Conservation (phyloP, 2,888 invertebrate species). For the Crepidodera aurea region DNA sequence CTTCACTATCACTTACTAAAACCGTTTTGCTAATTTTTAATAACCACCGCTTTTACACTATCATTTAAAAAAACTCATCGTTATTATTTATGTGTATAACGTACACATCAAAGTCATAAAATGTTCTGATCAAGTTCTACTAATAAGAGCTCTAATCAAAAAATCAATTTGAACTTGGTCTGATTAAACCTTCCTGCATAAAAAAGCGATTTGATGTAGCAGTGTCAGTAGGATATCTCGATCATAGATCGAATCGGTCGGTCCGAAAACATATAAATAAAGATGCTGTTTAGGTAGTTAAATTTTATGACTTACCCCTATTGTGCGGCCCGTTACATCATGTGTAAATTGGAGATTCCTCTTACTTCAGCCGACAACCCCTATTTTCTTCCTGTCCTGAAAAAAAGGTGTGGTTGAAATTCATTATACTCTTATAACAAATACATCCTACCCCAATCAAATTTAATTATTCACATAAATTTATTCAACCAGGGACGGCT, state of each 20-base stretch:
- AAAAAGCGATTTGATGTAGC: conserved; percentile 7
- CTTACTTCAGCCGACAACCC: conserved; percentile 47
- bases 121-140: conserved; percentile 1
- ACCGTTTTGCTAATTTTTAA: no score
- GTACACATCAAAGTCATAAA: neutral
- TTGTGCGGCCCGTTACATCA: conserved; percentile 49
- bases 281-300: conserved; percentile 48
- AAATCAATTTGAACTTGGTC: neutral
- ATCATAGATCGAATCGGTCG: conserved; percentile 32
- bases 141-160: conserved; percentile 5
- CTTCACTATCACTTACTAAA: no score
- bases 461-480: conserved; percentile 42
- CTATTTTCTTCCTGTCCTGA: conserved; percentile 43
- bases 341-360: conserved; percentile 52
- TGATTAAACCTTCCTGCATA: conserved; percentile 7
- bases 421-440: conserved; percentile 38
- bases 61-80: neutral
- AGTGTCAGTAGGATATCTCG: conserved; percentile 27
- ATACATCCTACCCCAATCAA: conserved; percentile 32
- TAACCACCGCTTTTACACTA: no score
- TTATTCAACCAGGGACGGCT: conserved; percentile 23
- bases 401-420: conserved; percentile 42
- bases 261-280: conserved; percentile 36
- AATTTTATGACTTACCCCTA: conserved; percentile 49
- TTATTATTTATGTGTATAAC: neutral